Evolutionary conservation across 2,797 vertebrate genomes (phyloP).

Genomic region (Apogon talboti): DNA sequence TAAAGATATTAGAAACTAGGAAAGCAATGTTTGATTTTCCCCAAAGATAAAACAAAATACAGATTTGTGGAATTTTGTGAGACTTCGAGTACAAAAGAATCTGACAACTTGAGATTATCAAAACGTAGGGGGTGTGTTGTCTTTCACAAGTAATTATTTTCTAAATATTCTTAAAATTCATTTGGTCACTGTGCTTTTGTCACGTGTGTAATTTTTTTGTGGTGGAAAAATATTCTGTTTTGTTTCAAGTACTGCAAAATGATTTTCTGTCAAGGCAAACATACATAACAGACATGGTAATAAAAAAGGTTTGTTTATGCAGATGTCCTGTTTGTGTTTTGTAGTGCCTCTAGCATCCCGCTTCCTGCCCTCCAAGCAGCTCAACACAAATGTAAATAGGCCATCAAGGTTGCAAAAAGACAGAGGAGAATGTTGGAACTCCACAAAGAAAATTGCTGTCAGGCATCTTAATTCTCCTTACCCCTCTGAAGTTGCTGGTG

Average conservation of each 20-base stretch:
- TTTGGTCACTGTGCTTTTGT: not conserved
- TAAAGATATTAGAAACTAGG: slow-evolving; percentile 11
- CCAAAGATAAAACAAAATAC: not conserved
- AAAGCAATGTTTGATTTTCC: slow-evolving; percentile 27
- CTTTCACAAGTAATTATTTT: slow-evolving; percentile 24
- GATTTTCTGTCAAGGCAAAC: slow-evolving; percentile 20
- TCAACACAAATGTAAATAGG: slow-evolving; percentile 41
- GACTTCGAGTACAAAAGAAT: slow-evolving; percentile 21
- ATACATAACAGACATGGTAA: slow-evolving; percentile 19
- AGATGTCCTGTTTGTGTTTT: slow-evolving; percentile 3
- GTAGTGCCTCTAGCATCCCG: not conserved
- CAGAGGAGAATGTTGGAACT: not conserved
- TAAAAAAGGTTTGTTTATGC: slow-evolving; percentile 32
- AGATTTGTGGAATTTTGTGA: slow-evolving; percentile 16
- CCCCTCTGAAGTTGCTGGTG: slow-evolving; percentile 93
- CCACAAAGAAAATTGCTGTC: not conserved
- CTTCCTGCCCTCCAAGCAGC: slow-evolving; percentile 10
- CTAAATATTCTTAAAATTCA: slow-evolving; percentile 21
- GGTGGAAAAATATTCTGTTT: slow-evolving; percentile 3
- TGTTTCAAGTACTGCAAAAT: slow-evolving; percentile 24
- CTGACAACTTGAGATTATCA: slow-evolving; percentile 22
- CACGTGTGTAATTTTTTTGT: slow-evolving; percentile 10
- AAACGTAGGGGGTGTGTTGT: not conserved
- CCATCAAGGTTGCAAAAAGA: slow-evolving; percentile 36
- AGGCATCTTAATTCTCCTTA: slow-evolving; percentile 73